phyloP scores from a whole-genome alignment of 2,113 vertebrate genomes.

The Siphamia tubifer region DNA sequence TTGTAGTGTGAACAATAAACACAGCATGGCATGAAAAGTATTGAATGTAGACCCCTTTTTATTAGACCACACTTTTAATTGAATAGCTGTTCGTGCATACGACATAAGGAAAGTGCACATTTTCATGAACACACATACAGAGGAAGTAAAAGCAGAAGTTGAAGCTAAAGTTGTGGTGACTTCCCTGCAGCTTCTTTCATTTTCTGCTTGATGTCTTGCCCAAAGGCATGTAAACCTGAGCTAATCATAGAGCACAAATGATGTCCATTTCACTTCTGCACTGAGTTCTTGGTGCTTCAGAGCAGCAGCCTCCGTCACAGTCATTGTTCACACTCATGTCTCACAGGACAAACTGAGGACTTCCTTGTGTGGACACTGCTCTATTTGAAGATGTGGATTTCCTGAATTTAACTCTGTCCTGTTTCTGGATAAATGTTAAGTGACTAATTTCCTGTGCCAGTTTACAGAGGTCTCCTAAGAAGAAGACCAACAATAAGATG shows the following conservation, averaged over 20 bases:
- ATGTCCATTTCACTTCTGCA: not conserved
- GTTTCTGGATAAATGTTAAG: not conserved
- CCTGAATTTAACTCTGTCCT: not conserved
- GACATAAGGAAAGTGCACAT: not conserved
- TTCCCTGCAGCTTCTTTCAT: slow-evolving; percentile 37
- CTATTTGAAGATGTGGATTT: not conserved
- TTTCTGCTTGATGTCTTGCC: slow-evolving; percentile 13
- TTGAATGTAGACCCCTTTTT: too few relatives aligned
- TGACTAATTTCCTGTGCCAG: slow-evolving; percentile 9
- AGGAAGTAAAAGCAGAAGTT: slow-evolving; percentile 64
- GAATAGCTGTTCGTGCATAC: slow-evolving; percentile 7
- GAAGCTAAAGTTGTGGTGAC: not conserved
- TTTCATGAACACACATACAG: slow-evolving; percentile 18
- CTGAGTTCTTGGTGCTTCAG: not conserved
- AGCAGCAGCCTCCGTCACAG: not conserved
- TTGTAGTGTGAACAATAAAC: too few relatives aligned
- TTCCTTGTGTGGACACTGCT: not conserved
- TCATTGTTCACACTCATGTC: not conserved
- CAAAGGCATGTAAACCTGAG: not conserved
- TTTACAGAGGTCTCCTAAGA: not conserved
- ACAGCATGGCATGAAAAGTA: too few relatives aligned
- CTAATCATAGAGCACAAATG: not conserved
- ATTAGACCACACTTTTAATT: too few relatives aligned
- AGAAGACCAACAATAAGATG: not conserved
- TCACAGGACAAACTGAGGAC: not conserved